Evolutionary conservation across 2,797 vertebrate species (phyloP).

Genomic region (Ciconia nigra): DNA sequence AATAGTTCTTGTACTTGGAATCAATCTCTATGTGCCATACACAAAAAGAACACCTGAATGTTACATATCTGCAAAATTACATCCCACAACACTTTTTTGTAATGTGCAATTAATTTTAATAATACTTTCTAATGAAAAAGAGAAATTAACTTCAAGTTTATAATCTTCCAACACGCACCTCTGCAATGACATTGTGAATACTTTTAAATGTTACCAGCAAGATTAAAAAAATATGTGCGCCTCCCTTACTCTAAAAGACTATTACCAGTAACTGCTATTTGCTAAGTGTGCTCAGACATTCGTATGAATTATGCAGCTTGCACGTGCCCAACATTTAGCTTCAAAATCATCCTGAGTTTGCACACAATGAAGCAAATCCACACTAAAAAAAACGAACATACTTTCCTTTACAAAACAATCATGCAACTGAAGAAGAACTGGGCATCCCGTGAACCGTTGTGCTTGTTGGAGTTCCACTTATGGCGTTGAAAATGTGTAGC

Average conservation of each 20-base stretch:
- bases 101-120: slow-evolving; percentile 69
- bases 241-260: slow-evolving; percentile 54
- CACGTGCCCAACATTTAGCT: slow-evolving; percentile 57
- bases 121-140: slow-evolving; percentile 61
- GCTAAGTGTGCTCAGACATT: slow-evolving; percentile 54
- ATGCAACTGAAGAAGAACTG: slow-evolving; percentile 87
- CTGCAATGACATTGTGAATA: slow-evolving; percentile 61
- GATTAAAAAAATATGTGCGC: slow-evolving; percentile 65
- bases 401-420: slow-evolving; percentile 63
- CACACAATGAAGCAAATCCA: slow-evolving; percentile 61
- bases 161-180: slow-evolving; percentile 46
- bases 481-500: slow-evolving; percentile 93
- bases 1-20: slow-evolving; percentile 73
- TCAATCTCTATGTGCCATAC: slow-evolving; percentile 72
- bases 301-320: slow-evolving; percentile 1
- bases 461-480: slow-evolving; percentile 90
- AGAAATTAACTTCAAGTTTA: slow-evolving; percentile 52
- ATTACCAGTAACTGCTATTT: slow-evolving; percentile 21
- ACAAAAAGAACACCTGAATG: slow-evolving; percentile 65
- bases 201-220: slow-evolving; percentile 65
- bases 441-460: slow-evolving; percentile 89
- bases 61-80: slow-evolving; percentile 72
- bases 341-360: slow-evolving; percentile 73
- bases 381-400: not conserved
- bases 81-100: slow-evolving; percentile 56